These are phyloP conservation scores for Syngnathus floridae DNA, from an alignment of 2,113 vertebrate genomes.

Conservation along the genomic window DNA sequence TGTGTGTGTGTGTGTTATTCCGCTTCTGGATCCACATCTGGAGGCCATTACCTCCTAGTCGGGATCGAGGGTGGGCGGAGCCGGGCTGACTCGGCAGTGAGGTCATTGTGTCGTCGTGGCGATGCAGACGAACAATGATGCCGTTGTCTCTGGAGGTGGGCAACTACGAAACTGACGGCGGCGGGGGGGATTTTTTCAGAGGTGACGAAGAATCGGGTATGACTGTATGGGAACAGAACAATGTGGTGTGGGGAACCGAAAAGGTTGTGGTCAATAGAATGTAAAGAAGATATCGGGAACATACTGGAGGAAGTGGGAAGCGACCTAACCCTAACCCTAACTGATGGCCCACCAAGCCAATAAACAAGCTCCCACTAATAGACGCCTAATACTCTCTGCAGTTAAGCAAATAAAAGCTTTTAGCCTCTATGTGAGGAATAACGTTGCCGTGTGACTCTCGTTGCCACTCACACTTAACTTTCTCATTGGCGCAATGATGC, in stretches of 20 bases:
- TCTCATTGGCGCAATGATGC: no score
- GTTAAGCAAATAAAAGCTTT: no score
- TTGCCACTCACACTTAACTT: no score
- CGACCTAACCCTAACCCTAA: no score
- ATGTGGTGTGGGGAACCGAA: slow-evolving; percentile 17
- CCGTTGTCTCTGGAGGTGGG: slow-evolving; percentile 55
- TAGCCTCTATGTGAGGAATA: no score
- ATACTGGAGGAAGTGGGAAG: no score
- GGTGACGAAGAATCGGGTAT: slow-evolving; percentile 1
- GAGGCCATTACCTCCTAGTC: slow-evolving; percentile 61
- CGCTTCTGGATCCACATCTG: slow-evolving; percentile 60
- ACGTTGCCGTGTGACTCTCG: no score
- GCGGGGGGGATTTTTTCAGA: neutral
- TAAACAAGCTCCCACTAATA: no score
- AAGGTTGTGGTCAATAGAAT: neutral
- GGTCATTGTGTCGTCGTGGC: slow-evolving; percentile 59
- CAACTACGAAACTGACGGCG: slow-evolving; percentile 16
- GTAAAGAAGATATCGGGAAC: no score
- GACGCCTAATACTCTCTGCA: no score
- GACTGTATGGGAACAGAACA: neutral
- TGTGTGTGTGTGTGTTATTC: slow-evolving; percentile 33
- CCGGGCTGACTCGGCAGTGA: slow-evolving; percentile 55
- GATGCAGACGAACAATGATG: slow-evolving; percentile 65
- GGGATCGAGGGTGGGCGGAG: slow-evolving; percentile 30
- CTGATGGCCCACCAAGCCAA: no score